Evolutionary conservation across 1,140 invertebrate species (phyloP).

Genomic region (Pemphigus obesinymphae): DNA sequence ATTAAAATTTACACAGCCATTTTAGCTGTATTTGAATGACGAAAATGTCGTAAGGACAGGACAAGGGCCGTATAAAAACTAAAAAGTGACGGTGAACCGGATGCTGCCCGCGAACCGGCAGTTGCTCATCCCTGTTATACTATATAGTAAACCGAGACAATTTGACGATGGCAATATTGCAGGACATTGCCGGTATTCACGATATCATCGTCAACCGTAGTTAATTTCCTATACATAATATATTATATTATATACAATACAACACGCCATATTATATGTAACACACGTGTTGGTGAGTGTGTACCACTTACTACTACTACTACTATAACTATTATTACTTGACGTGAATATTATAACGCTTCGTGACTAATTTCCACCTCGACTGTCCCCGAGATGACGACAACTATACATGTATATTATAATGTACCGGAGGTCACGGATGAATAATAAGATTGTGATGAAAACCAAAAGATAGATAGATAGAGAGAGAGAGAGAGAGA

Average conservation of each 20-base stretch:
- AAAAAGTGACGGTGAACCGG: no score
- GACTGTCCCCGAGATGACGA: background rate
- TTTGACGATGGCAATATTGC: no score
- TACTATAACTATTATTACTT: background rate
- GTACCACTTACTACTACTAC: background rate
- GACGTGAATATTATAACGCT: background rate
- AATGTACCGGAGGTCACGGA: background rate
- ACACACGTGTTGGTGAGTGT: background rate
- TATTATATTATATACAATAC: background rate
- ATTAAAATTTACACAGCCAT: no score
- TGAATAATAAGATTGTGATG: background rate
- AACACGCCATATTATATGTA: background rate
- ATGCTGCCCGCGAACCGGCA: no score
- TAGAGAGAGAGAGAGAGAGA: no score
- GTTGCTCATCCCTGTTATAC: no score
- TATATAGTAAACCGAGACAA: no score
- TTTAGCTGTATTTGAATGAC: no score
- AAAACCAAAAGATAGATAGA: no score
- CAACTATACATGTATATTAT: background rate
- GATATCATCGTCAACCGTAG: background rate
- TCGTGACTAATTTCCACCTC: slow-evolving; percentile 1
- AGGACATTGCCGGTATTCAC: no score
- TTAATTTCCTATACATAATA: background rate
- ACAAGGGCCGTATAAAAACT: no score
- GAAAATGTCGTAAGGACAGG: no score